Evolutionary conservation across 2,113 vertebrate genomes (phyloP).

Genomic region (Pholis gunnellus): DNA sequence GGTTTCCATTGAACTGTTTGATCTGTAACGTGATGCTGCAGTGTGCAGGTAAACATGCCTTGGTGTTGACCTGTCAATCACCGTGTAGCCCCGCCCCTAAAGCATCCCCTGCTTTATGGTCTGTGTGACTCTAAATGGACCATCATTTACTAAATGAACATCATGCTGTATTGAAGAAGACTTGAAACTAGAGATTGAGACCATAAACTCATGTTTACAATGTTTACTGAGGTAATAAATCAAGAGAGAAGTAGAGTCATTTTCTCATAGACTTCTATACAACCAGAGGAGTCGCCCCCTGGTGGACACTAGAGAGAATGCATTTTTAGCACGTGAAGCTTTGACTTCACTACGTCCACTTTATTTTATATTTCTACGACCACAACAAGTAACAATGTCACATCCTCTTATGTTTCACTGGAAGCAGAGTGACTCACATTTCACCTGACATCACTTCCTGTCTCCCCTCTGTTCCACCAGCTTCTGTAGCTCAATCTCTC

Average conservation of each 20-base stretch:
- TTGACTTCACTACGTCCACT: too few species aligned
- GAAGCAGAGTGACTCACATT: too few species aligned
- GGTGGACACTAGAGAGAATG: too few species aligned
- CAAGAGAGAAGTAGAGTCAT: too few species aligned
- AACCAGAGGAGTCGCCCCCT: too few species aligned
- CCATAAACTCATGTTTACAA: background rate
- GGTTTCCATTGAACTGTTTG: background rate
- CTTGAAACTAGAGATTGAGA: background rate
- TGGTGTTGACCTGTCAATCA: background rate
- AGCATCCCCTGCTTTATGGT: background rate
- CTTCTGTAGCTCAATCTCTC: too few species aligned
- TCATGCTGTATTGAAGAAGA: background rate
- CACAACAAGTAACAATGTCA: too few species aligned
- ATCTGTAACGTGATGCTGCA: background rate
- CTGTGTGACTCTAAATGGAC: too few species aligned
- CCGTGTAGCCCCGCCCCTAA: background rate
- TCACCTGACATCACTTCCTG: too few species aligned
- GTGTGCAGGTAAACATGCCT: background rate
- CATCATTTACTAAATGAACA: background rate
- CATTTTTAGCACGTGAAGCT: too few species aligned
- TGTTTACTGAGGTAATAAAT: background rate
- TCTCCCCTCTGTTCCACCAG: background rate
- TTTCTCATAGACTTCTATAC: background rate
- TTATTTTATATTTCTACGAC: too few species aligned
- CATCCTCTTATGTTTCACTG: too few species aligned